Evolutionary conservation across 2,113 vertebrate species (phyloP), one percentile per base, ranked within the genome.

Genomic region (Myxocyprinus asiaticus): DNA sequence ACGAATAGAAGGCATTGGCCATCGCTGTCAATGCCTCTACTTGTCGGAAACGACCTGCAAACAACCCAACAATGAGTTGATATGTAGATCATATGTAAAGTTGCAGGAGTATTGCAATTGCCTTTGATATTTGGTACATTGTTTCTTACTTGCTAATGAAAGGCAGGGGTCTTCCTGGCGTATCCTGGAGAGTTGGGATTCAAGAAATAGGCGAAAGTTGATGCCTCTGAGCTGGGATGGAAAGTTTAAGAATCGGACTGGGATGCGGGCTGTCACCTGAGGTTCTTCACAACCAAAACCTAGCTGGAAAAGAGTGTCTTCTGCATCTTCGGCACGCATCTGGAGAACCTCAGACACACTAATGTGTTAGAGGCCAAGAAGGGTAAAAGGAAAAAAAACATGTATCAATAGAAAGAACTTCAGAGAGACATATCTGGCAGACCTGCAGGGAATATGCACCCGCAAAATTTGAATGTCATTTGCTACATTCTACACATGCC

Each of bases 1-100:
- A 93, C 68, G 95, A 96, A 91, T 95, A 96, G 85, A 96, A 96
- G 4, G 94, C 95, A 4, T 97, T 95, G 0, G 96, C 95, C 9
- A 94, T 96, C 0, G 87, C 91, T 1, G 95, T 95, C 82, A 97
- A 86, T 0, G 94, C 94, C 81, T 96, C 94, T 44, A 97, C 93
- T 83, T 97, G 95, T 87, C 94, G 94, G 89, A 98, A 97, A 67
- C 96, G 95, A 91, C 95, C 96, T 97, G 83, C n/a, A 45, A 8
- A 58, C 82, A 9, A 76, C 33, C 67, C 10, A 33, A 69, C 51
- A 14, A 10, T 4, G 50, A 51, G 11, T 10, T 4, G 11, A 33
- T 33, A 1, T 33, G 22, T 33, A 33, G 22, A 33, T 1, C 3
- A 33, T 33, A 33, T 33, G 22, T 33, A 33, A 33, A 33, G 22